Percentiles rank a stretch among this genome's conserved stretches.
These are phyloP conservation scores for Dolomedes plantarius DNA, from an alignment of 2,888 invertebrate genomes.

Conservation along the genomic window DNA sequence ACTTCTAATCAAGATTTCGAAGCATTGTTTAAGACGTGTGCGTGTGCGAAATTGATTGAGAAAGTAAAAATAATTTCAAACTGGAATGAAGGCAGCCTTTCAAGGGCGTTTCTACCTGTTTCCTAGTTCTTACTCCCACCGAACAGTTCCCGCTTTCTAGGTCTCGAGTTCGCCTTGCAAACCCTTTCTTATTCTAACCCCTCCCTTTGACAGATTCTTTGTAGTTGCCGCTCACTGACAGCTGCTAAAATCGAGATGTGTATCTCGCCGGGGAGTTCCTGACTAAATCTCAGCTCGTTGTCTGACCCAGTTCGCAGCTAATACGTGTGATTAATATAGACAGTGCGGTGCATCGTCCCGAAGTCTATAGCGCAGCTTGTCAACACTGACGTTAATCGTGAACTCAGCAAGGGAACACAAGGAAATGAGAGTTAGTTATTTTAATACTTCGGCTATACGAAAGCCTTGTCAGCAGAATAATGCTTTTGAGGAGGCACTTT, in stretches of 20 bases:
- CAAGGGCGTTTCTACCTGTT: neutral
- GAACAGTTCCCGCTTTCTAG: constrained; percentile 3
- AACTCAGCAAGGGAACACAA: neutral
- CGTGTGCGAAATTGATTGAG: neutral
- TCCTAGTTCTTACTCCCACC: neutral
- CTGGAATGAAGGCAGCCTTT: neutral
- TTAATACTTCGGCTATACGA: neutral
- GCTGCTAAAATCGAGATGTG: neutral
- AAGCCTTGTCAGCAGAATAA: too few relatives aligned
- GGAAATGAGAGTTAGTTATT: neutral
- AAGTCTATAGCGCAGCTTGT: neutral
- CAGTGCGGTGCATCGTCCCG: neutral
- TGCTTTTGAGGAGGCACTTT: too few relatives aligned
- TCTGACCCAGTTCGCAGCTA: neutral
- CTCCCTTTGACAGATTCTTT: neutral
- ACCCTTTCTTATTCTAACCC: neutral
- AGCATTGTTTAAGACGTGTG: neutral
- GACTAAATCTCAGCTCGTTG: neutral
- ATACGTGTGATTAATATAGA: neutral
- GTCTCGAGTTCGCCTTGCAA: neutral
- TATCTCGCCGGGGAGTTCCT: neutral
- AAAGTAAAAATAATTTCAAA: neutral
- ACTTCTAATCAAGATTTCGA: neutral
- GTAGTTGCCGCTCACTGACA: neutral
- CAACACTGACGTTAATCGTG: neutral